Evolutionary conservation across 1,140 invertebrate species (phyloP), one percentile per base, ranked within the genome.

Genomic region (Aphelenchoides avenae): DNA sequence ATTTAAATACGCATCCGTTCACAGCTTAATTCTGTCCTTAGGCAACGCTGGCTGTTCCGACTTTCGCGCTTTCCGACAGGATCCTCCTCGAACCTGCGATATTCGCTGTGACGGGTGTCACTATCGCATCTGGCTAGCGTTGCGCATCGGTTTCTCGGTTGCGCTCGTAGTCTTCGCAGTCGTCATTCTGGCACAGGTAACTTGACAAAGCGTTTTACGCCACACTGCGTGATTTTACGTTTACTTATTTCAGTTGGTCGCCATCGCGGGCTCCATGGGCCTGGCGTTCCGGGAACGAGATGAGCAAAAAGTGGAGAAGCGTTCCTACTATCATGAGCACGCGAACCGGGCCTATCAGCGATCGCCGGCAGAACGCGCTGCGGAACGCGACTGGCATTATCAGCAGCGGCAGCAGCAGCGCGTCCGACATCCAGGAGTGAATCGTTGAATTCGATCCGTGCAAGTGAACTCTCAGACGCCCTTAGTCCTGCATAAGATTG

Each of bases 51-150:
- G 73, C 0, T 75, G 73, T 37, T 63, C 61, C n/a, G 73, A 75
- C 57, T 77, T 77, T 29, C 61, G 66, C 30, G 59, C 60, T 18
- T 77, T 77, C 39, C 75, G 75, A 20, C 66, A 71, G 34, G 73
- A 77, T 55, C 60, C 63, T 9, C 73, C 73, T 11, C 48, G 73
- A 27, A 71, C 69, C 6, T 75, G 73, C 46, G 73, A 75, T 53
- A 71, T 75, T 34, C 56, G 74, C 44, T 77, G 72, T 53, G 72
- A 75, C 56, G 74, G 72, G 24, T 75, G 74, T 47, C 74, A 77
- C 55, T 75, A 76, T 44, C 52, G 68, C 6, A 70, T 70, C 40
- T 66, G 53, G 58, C 37, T 68, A 9, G 66, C 68, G 9, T 41
- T 70, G 13, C 42, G 65, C 30, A 70, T 70, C 46, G 68, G 68